A percentile compares a stretch with the other conserved stretches of the same genome.
These are phyloP conservation scores for Norana najaformis DNA, from an alignment of 2,888 invertebrate species.

Conservation along the genomic window DNA sequence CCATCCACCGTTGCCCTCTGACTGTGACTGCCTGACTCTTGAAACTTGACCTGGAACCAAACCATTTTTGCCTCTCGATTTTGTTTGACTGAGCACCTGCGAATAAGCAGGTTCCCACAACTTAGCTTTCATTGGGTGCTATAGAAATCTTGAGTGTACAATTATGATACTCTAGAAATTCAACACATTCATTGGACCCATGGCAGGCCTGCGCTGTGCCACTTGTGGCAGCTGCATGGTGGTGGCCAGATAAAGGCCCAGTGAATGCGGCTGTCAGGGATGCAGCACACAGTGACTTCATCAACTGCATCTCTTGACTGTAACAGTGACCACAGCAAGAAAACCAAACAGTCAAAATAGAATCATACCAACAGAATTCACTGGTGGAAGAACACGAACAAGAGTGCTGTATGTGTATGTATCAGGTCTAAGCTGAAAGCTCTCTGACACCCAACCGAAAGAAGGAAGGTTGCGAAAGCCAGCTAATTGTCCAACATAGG, in stretches of 20 bases:
- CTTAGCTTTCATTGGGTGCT: too few relatives aligned
- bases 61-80: too few relatives aligned
- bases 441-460: constrained; percentile 52
- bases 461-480: constrained; percentile 51
- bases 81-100: too few relatives aligned
- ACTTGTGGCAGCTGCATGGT: neutral
- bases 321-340: neutral
- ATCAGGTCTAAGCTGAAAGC: constrained; percentile 45
- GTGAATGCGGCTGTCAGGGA: neutral
- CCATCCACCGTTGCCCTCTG: too few relatives aligned
- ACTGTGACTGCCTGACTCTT: too few relatives aligned
- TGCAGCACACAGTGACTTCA: neutral
- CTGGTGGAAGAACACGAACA: constrained; percentile 42
- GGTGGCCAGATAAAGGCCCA: neutral
- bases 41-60: too few relatives aligned
- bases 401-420: constrained; percentile 51
- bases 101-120: too few relatives aligned
- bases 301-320: neutral
- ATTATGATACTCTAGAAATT: too few relatives aligned
- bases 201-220: neutral
- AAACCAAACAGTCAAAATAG: neutral
- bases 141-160: too few relatives aligned
- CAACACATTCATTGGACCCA: neutral
- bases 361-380: constrained; percentile 36
- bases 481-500: constrained; percentile 50